These are phyloP conservation scores for Cephalopholis sonnerati DNA, from an alignment of 2,113 vertebrate genomes.

Conservation along the genomic window DNA sequence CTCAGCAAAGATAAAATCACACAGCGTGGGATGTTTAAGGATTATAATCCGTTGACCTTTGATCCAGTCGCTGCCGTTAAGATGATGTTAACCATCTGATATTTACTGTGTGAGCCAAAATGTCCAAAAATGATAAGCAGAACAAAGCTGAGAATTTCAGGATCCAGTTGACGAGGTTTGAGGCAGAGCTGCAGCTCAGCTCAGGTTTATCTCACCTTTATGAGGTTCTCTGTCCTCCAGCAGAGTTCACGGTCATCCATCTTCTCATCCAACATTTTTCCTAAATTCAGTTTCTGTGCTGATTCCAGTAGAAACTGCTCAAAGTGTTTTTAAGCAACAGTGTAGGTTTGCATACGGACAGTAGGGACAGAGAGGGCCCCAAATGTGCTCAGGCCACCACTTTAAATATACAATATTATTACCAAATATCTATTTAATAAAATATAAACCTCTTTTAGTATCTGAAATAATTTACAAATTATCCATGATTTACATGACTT, in stretches of 20 bases:
- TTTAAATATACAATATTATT: too few relatives aligned
- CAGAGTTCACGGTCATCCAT: background rate
- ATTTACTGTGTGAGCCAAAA: background rate
- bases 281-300: background rate
- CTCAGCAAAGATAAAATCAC: background rate
- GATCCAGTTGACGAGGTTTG: conserved; percentile 20
- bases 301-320: background rate
- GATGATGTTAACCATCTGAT: background rate
- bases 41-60: background rate
- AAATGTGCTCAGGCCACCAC: too few relatives aligned
- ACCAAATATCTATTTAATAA: too few relatives aligned
- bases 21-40: background rate
- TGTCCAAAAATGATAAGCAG: background rate
- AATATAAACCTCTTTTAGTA: too few relatives aligned
- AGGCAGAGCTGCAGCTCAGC: conserved; percentile 17
- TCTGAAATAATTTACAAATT: too few relatives aligned
- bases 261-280: background rate
- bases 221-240: background rate
- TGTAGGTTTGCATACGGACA: too few relatives aligned
- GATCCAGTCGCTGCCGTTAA: background rate
- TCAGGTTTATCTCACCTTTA: conserved; percentile 28
- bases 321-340: too few relatives aligned
- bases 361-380: too few relatives aligned
- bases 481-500: too few relatives aligned
- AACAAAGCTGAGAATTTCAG: background rate